Base-by-base conservation (phyloP, 2,113 vertebrate species). In the Cyanistes caeruleus region DNA sequence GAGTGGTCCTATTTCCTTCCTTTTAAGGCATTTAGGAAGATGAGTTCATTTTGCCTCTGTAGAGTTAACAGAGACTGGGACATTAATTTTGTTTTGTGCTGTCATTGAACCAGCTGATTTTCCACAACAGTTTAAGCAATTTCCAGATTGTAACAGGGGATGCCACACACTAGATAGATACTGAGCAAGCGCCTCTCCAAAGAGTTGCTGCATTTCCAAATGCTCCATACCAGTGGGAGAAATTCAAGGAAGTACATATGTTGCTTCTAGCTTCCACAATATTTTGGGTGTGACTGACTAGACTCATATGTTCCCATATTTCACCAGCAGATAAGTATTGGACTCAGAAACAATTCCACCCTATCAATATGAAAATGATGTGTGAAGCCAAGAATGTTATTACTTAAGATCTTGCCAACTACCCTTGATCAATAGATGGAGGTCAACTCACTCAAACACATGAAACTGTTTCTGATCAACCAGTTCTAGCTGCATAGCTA, bases 211-310 rank as follows among this genome's bases (percentile, higher is more conserved):
- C 49, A 80, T 93, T 97, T 94, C 92, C 93, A 97, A 96, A 92
- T 89, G 85, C 31, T 94, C 80, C 48, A 46, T 52, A 95, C 35
- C 80, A 96, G 93, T 90, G 85, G 90, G 88, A 93, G 90, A 97
- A 96, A 96, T 93, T 90, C 56, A 31, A 91, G 77, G 90, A 95
- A 94, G 92, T 97, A 41, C 95, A 96, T 97, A 94, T 94, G 93
- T 44, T 96, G 83, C 90, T 92, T 90, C 79, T 95, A 77, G 83
- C 87, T 93, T 84, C 96, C 93, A 94, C 92, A 96, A 93, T 96
- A 90, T 97, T 97, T 97, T 95, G 96, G 90, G 96, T 96, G 95
- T 95, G 95, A 96, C 95, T 96, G 95, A 96, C 93, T 97, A 93
- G 88, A 84, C 68, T 96, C 95, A 92, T 96, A 96, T 96, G 96